A percentile compares a stretch with the other conserved stretches of the same genome.
Evolutionary conservation across 2,888 invertebrate genomes (phyloP).

Genomic region (Elegia similella): DNA sequence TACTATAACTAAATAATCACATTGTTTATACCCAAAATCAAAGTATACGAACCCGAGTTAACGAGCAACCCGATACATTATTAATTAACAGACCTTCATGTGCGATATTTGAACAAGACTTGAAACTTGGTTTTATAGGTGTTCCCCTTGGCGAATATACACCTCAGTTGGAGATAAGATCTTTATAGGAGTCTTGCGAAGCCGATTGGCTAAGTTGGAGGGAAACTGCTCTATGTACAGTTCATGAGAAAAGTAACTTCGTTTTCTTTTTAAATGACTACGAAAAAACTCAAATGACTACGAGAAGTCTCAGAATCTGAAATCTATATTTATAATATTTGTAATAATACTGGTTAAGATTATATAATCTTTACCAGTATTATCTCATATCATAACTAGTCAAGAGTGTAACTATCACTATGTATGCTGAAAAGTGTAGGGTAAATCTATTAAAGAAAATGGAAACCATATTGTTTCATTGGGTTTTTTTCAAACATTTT

Average conservation of each 20-base stretch:
- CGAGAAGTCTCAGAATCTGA: too few species aligned
- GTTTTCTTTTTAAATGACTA: background rate
- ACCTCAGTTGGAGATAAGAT: constrained; percentile 10
- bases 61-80: background rate
- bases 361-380: too few species aligned
- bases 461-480: too few species aligned
- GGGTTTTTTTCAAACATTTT: too few species aligned
- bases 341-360: too few species aligned
- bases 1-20: constrained; percentile 3
- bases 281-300: too few species aligned
- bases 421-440: too few species aligned
- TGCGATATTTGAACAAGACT: background rate
- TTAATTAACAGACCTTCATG: background rate
- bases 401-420: too few species aligned
- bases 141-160: background rate
- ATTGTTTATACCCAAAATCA: background rate
- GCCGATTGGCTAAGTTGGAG: constrained; percentile 11
- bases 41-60: background rate
- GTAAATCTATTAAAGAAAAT: too few species aligned
- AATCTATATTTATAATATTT: too few species aligned
- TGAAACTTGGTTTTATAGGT: constrained; percentile 7
- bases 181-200: background rate
- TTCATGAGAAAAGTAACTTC: background rate
- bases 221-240: constrained; percentile 2
- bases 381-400: too few species aligned